Base-by-base conservation (phyloP, 2,113 vertebrate genomes). In the Vulpes ferrilata region DNA sequence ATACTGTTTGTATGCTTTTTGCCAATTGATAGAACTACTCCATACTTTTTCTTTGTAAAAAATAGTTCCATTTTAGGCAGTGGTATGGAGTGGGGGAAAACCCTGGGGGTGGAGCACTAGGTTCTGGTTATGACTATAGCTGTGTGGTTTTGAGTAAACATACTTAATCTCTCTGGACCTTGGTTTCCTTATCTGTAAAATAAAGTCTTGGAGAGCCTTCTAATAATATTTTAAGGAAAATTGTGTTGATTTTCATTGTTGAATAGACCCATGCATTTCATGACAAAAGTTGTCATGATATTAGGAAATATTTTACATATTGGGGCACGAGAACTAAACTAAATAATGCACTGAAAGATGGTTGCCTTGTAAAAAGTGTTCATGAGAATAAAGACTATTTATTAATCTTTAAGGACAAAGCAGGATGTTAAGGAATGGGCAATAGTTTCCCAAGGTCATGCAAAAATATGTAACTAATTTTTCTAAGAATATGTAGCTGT, bases 291-390 rank as follows among this genome's bases (percentile, higher is more conserved):
- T 94, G 62, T 17, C 59, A 48, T 65, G 53, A 35, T 88, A 60
- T 97, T 95, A 90, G 32, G 55, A 94, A 95, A 81, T 81, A 82
- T 15, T 59, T 7, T 65, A 11, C 65, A 27, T 65, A 88, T 51
- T 15, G 84, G 19, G 30, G 43, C 17, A 95, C 48, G 16, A 69
- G 30, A 92, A 67, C 17, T 64, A 92, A 96, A 84, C 20, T 84
- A 62, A 96, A 38, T 94, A 85, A 81, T 88, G 48, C 9, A 43
- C 43, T 92, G 35, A 53, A 17, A 92, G 30, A 55, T 97, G 19
- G 65, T 97, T 96, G 7, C 20, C 74, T 93, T 88, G 94, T 90
- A 92, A 97, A 92, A 97, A 97, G 88, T 84, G 88, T 94, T 94
- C 35, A 97, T 96, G 62, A 97, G 73, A 95, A 94, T 88, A 90